Percentiles rank a stretch among this genome's conserved stretches.
phyloP scores from a whole-genome alignment of 2,113 vertebrate genomes.

The Anas platyrhynchos region DNA sequence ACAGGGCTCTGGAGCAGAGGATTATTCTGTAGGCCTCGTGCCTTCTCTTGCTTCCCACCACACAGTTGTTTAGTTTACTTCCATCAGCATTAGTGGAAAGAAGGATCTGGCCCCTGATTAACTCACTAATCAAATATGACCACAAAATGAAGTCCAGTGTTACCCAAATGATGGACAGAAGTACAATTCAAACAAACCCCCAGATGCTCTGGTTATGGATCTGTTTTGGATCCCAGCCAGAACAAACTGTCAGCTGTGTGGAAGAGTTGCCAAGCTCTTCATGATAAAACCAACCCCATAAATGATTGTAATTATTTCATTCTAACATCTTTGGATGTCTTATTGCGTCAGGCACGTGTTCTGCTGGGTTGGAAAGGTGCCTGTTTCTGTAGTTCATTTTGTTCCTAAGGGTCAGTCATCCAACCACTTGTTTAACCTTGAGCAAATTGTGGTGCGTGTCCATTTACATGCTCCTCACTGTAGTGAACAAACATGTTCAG shows the following conservation, averaged over 20 bases:
- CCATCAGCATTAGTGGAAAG: neutral
- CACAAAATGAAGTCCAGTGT: neutral
- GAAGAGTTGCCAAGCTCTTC: conserved; percentile 32
- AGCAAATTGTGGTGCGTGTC: neutral
- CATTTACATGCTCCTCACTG: neutral
- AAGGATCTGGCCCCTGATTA: neutral
- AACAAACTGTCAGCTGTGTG: conserved; percentile 4
- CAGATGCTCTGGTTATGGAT: neutral
- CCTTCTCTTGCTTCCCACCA: neutral
- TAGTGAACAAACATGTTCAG: neutral
- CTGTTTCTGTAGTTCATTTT: neutral
- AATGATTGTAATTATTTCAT: conserved; percentile 28
- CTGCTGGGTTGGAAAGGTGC: neutral
- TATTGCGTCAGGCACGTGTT: neutral
- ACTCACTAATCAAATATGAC: neutral
- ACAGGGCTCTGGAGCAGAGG: neutral
- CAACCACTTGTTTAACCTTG: neutral
- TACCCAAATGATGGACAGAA: neutral
- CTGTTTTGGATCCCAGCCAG: conserved; percentile 23
- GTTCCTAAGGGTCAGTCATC: neutral
- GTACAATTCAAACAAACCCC: conserved; percentile 5
- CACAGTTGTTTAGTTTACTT: neutral
- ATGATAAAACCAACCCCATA: neutral
- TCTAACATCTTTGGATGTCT: conserved; percentile 5
- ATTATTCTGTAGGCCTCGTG: neutral